Conservation (phyloP, 2,113 vertebrate species). For the Tringa solitaria region DNA sequence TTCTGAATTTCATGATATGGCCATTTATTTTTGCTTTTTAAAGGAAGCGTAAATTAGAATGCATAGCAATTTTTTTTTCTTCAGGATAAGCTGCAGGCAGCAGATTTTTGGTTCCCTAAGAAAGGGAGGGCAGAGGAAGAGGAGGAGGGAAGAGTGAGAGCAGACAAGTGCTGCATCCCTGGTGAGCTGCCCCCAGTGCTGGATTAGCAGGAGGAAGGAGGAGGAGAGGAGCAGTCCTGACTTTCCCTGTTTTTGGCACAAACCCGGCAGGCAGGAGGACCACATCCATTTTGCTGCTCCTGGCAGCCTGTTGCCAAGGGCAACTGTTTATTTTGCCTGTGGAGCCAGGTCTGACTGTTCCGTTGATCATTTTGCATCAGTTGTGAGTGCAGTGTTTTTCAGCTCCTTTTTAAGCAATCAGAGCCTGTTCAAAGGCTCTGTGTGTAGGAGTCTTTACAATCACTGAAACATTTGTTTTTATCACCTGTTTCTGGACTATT, state of each 20-base stretch:
- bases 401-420: neutral
- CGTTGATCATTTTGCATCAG: fast-evolving
- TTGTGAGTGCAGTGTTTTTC: fast-evolving
- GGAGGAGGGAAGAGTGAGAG: neutral
- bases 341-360: neutral
- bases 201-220: neutral
- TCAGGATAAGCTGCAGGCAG: neutral
- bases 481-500: neutral
- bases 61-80: neutral
- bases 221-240: fast-evolving
- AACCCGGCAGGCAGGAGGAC: neutral
- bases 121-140: neutral
- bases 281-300: neutral
- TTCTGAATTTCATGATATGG: neutral
- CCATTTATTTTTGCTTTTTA: neutral
- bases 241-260: neutral
- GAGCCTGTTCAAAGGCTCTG: neutral
- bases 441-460: neutral
- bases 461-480: neutral
- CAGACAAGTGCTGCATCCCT: neutral
- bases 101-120: neutral
- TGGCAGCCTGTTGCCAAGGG: neutral
- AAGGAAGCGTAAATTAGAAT: neutral
- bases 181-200: neutral
- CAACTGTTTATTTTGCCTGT: neutral